Conservation (phyloP, 2,888 invertebrate species). For the Synanthedon vespiformis region DNA sequence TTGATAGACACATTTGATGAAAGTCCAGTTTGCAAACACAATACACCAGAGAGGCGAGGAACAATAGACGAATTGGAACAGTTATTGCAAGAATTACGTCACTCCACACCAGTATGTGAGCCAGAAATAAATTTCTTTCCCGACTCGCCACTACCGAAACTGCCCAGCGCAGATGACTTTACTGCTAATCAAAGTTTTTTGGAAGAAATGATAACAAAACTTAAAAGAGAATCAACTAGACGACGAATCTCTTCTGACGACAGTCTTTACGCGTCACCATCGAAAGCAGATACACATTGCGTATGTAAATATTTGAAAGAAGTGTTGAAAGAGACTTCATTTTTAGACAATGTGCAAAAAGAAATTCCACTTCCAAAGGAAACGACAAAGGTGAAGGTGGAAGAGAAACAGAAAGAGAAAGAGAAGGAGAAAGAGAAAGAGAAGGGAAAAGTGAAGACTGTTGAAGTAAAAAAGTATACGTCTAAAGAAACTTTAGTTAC, state of each 20-base stretch:
- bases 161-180: constrained; percentile 9
- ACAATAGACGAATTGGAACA: constrained; percentile 14
- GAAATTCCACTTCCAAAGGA: not conserved
- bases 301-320: constrained; percentile 17
- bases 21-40: constrained; percentile 14
- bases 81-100: constrained; percentile 17
- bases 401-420: not conserved
- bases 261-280: not conserved
- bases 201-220: constrained; percentile 15
- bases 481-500: not conserved
- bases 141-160: constrained; percentile 3
- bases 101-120: constrained; percentile 7
- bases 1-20: constrained; percentile 19
- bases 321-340: not conserved
- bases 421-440: not conserved
- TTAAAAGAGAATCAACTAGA: constrained; percentile 5
- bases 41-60: constrained; percentile 10
- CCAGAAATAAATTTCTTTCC: constrained; percentile 13
- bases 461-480: not conserved
- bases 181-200: constrained; percentile 17
- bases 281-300: not conserved
- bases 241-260: not conserved
- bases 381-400: not conserved
- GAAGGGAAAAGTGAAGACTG: not conserved
- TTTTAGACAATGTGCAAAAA: not conserved